A percentile compares a stretch with the other conserved stretches of the same genome.
Conservation (phyloP, 2,113 vertebrate species). For the Erythrocercus mccallii region DNA sequence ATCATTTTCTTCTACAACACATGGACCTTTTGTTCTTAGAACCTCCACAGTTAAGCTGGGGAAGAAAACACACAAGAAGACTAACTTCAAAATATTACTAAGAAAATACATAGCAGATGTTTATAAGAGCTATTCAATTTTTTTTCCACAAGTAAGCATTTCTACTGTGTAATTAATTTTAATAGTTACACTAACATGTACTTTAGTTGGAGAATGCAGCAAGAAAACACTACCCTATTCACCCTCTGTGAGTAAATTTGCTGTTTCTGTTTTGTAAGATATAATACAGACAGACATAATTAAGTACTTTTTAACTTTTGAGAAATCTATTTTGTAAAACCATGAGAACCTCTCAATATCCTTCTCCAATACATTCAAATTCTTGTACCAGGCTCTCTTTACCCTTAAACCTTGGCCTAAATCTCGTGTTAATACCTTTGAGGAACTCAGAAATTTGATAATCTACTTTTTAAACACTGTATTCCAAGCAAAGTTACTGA, state of each 20-base stretch:
- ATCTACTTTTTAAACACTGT: neutral
- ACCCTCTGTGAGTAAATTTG: neutral
- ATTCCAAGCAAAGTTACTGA: neutral
- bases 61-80: neutral
- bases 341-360: neutral
- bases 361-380: neutral
- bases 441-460: neutral
- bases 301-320: neutral
- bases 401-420: neutral
- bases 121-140: neutral
- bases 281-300: neutral
- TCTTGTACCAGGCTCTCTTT: neutral
- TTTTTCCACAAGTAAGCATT: neutral
- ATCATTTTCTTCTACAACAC: conserved; percentile 87
- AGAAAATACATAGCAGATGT: neutral
- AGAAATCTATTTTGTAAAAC: neutral
- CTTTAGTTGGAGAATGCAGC: neutral
- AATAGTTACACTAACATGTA: neutral
- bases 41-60: conserved; percentile 95
- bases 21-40: conserved; percentile 85
- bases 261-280: neutral
- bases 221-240: neutral
- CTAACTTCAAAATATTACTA: neutral
- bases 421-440: neutral
- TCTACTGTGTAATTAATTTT: neutral